These are phyloP conservation scores for Dendronephthya gigantea DNA, from an alignment of 64 coral and sea anemone genomes.

Conservation along the genomic window DNA sequence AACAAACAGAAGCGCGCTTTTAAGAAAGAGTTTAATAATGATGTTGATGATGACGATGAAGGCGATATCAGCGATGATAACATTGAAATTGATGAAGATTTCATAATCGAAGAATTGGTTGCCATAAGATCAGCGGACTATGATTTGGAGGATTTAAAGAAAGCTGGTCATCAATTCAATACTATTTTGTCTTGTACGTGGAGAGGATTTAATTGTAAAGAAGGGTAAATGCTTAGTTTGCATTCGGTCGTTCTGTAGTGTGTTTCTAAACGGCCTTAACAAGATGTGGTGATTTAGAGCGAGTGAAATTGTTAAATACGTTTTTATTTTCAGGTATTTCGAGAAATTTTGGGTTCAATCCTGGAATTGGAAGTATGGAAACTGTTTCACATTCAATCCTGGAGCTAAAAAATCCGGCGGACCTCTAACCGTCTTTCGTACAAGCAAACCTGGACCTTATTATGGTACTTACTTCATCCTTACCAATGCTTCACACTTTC, in stretches of 20 bases:
- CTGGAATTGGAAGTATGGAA: slow-evolving; percentile 56
- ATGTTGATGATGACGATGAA: neutral
- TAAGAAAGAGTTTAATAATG: neutral
- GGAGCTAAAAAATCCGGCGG: slow-evolving; percentile 24
- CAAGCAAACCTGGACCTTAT: slow-evolving; percentile 37
- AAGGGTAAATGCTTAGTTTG: neutral
- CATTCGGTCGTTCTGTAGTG: no score
- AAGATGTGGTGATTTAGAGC: no score
- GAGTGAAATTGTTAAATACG: neutral
- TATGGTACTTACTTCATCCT: slow-evolving; percentile 18
- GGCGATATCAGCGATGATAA: neutral
- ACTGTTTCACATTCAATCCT: slow-evolving; percentile 64
- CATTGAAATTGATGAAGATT: neutral
- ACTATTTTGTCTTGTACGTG: neutral
- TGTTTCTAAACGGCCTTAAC: neutral
- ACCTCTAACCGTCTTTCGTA: neutral
- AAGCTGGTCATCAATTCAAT: neutral
- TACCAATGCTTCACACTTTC: neutral
- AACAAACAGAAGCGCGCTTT: neutral
- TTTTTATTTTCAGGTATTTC: neutral
- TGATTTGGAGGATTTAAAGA: neutral
- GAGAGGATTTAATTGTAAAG: neutral
- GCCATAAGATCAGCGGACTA: neutral
- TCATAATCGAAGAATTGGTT: neutral
- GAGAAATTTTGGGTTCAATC: slow-evolving; percentile 22